Evolutionary conservation across 2,797 vertebrate species (phyloP), one percentile per base, ranked within the genome.

Genomic region (Paedocypris micromegethes): DNA sequence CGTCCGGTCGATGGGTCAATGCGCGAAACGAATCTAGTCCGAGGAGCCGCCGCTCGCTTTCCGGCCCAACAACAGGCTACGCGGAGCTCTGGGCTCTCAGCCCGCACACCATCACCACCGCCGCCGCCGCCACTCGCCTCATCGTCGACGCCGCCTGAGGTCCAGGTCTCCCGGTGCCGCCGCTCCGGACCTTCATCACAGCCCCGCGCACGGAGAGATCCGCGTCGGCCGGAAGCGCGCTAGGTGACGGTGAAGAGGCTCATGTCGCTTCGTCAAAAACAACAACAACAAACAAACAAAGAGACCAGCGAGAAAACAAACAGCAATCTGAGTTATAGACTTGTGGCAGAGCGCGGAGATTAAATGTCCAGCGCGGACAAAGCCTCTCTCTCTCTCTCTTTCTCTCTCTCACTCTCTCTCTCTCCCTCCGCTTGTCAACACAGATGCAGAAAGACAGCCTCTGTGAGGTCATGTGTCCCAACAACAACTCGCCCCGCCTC

Each of bases 351-450:
- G 54, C 43, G 53, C 51, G 44, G 40, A 55, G 58, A 62, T 54
- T 60, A 46, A 60, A 61, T 59, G 59, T 56, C 56, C 52, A 50
- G 45, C 57, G 53, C 9, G 49, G 49, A 59, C 66, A 68, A 68
- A 60, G 66, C 67, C 38, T 58, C 55, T 41, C 39, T 43, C 43
- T 47, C 46, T 44, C 49, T 9, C 51, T 46, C 44, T 72, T 39
- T 41, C 56, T 58, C 48, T 9, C 38, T 45, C 46, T 41, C 9
- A 37, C 64, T 48, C 40, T 39, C 9, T 48, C 52, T 51, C 45
- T 53, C 60, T 58, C 80, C 80, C 65, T 6, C 78, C 81, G 86
- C 88, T 91, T 91, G 92, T 94, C 92, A 93, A 91, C 91, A 92
- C 90, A 91, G 82, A 88, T 86, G 63, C 84, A 86, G 82, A 60